A percentile compares a stretch with the other conserved stretches of the same genome.
phyloP scores from a whole-genome alignment of 2,888 invertebrate species.

The Dorcus hopei region DNA sequence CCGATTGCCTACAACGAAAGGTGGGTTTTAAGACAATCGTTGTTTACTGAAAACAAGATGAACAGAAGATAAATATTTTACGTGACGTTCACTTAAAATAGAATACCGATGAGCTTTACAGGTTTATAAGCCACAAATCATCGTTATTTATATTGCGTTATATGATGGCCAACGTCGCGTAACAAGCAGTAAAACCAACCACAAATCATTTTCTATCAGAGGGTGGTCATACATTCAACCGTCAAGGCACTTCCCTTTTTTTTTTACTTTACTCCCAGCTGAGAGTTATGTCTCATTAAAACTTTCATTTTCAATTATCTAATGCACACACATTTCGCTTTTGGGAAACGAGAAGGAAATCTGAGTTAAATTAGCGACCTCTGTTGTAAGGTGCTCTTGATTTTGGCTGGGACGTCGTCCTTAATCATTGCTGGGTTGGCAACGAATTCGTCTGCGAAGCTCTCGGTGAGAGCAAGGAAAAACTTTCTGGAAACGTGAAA shows the following conservation, averaged over 20 bases:
- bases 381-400: background rate
- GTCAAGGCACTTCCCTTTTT: background rate
- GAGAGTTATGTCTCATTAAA: no score
- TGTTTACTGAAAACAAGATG: conserved; percentile 40
- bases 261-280: no score
- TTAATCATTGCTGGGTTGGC: conserved; percentile 26
- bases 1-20: conserved; percentile 43
- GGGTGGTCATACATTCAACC: conserved; percentile 3
- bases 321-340: no score
- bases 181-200: conserved; percentile 9
- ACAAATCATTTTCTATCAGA: conserved; percentile 9
- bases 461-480: conserved; percentile 24
- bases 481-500: conserved; percentile 29
- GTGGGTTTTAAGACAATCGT: conserved; percentile 39
- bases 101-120: conserved; percentile 23
- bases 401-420: conserved; percentile 13
- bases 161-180: conserved; percentile 18
- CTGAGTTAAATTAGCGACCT: no score
- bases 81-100: conserved; percentile 29
- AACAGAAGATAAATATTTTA: conserved; percentile 37
- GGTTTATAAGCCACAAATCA: conserved; percentile 29
- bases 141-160: conserved; percentile 27
- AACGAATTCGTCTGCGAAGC: conserved; percentile 24
- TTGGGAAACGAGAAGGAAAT: no score
- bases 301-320: no score